Base-by-base conservation (phyloP, 2,888 invertebrate genomes). In the Meteorus colon region DNA sequence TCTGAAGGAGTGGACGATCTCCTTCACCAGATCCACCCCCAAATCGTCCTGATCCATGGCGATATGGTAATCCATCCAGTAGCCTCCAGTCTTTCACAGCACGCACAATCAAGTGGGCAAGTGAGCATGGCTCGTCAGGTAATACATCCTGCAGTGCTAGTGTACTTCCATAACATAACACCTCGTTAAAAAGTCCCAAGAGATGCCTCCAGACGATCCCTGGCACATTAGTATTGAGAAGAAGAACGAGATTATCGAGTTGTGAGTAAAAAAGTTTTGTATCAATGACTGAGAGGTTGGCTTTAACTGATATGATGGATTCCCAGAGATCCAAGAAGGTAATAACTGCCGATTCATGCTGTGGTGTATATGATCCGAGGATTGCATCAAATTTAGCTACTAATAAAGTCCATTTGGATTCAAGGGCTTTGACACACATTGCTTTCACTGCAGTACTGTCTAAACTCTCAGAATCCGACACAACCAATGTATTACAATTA, bases 151-250 rank as follows among this genome's bases (percentile, higher is more conserved):
- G 97, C 81, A 97, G 90, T 0, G 97, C 96, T 82, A 97, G 90
- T 45, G 97, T 97, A 80, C 96, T 97, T 2, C 97, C 97, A 88
- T 97, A 97, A 89, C 97, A 97, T 71, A 97, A 90, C 10, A 97
- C 96, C 90, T 97, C 97, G 89, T 97, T 97, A 83, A 97, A 96
- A 45, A 97, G 91, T 82, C 95, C 95, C 78, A 97, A 89, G 84
- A 97, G 91, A 90, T 96, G 96, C 84, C 95, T 94, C 93, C 97
- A 97, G 82, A 97, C 93, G 67, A 96, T 92, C 79, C 95, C 93
- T 0, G 96, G 95, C n/a, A 97, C 90, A 87, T 93, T 94, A 63
- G 93, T 89, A 77, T 91, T 91, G 74, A 95, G 89, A 77, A 95
- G 90, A 77, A 94, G 92, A 16, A 96, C 95, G 89, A 97, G 95